These are phyloP conservation scores for Phodopus roborovskii DNA, from an alignment of 2,113 vertebrate genomes.

Conservation along the genomic window DNA sequence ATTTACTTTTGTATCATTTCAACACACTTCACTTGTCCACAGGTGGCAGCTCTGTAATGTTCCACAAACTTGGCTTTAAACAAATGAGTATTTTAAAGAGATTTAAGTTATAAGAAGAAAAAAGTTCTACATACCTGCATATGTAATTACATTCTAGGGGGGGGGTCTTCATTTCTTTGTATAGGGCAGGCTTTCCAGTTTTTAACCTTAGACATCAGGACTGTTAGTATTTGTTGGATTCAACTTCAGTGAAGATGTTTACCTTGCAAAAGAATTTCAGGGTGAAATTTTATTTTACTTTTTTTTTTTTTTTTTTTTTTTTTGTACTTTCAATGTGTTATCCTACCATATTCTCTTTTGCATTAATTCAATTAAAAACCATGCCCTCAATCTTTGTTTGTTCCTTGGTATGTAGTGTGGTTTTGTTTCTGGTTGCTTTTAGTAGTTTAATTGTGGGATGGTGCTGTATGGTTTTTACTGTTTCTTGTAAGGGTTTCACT, in stretches of 20 bases:
- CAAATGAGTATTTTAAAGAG: neutral
- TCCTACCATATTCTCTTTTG: neutral
- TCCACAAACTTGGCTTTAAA: neutral
- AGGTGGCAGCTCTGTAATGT: neutral
- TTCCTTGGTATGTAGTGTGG: neutral
- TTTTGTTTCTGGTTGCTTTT: neutral
- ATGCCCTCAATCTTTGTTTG: neutral
- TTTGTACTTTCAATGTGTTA: neutral
- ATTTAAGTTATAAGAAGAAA: neutral
- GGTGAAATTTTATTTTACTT: neutral
- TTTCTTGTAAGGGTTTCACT: neutral
- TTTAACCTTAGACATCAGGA: too few relatives aligned
- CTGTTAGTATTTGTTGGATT: neutral
- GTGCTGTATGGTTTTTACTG: neutral
- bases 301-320: neutral
- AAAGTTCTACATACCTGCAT: neutral
- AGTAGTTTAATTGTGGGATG: neutral
- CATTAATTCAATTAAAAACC: neutral
- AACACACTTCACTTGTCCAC: too few relatives aligned
- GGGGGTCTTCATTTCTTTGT: neutral
- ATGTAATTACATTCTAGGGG: neutral
- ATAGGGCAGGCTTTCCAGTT: too few relatives aligned
- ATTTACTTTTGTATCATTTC: neutral
- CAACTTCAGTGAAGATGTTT: neutral
- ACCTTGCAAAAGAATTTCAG: neutral